Base-by-base conservation (phyloP, 2,113 vertebrate genomes). In the Dipodomys stephensi region DNA sequence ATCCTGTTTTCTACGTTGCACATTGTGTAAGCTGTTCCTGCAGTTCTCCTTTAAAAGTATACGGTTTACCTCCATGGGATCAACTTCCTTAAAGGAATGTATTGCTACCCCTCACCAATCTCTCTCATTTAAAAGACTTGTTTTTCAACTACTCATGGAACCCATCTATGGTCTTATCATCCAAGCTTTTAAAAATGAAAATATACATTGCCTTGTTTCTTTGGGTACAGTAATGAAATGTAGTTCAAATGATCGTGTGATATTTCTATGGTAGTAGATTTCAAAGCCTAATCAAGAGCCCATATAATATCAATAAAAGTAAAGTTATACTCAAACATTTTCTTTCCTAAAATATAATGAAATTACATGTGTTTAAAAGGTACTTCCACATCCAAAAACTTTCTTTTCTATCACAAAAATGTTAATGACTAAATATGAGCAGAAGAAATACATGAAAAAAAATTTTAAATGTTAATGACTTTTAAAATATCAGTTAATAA, bases 11-110 rank as follows among this genome's bases (percentile, higher is more conserved):
- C 86, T 94, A 88, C 94, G 90, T 28, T n/a, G 20, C 25, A 65
- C 10, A 72, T 6, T 86, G 94, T 86, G 88, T 92, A 97, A 97
- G 82, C 64, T 85, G 68, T 65, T 78, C 85, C 81, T 95, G 73
- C 64, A 97, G 71, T 86, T 97, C 22, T 94, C 7, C 81, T 91
- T 96, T 93, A 64, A 95, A 97, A 94, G 88, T 28, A 92, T 27
- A 62, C 82, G 67, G 69, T 87, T 87, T 0, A 2, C 87, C 78
- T 90, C 60, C 88, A 96, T 35, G 64, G 95, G 78, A 97, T 95
- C 0, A 68, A 0, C 53, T 91, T 91, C 97, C 97, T 96, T 95
- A 97, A 97, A 91, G 71, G 95, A 96, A 97, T 97, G 91, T 65
- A 87, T 73, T 84, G 77, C 57, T 86, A 68, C 71, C 78, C 22